Evolutionary conservation across 1,140 invertebrate genomes (phyloP), one percentile per base, ranked within the genome.

Genomic region (Psilanteris sp.): DNA sequence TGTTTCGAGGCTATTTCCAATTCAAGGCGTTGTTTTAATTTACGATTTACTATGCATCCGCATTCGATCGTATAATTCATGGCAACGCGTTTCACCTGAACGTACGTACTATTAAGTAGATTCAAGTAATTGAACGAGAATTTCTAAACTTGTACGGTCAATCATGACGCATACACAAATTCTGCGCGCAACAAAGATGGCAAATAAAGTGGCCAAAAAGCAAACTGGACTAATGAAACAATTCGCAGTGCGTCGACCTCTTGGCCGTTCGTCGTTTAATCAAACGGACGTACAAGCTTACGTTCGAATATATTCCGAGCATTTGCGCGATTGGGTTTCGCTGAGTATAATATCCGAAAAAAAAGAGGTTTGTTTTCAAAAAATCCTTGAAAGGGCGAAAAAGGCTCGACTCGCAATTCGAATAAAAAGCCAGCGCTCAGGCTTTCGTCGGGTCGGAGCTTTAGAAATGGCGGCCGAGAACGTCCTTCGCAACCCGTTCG

Each of bases 61-160:
- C 39, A 11, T 24, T 41, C 59, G 18, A 50, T 48, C 26, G 59
- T 3, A 18, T 66, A 66, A 66, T 66, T 66, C 27, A 54, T 43
- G n/a, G n/a, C n/a, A n/a, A n/a, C 13, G 61, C 44, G 32, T 41
- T 6, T 3, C n/a, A n/a, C n/a, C n/a, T n/a, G n/a, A n/a, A n/a
- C n/a, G n/a, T n/a, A n/a, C n/a, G n/a, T n/a, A n/a, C n/a, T n/a
- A n/a, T n/a, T n/a, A n/a, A n/a, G n/a, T n/a, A n/a, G n/a, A 27
- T 37, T 29, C 13, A 16, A 18, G 29, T 52, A 52, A 52, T 52
- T 27, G 48, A 64, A 52, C 34, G 46, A n/a, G n/a, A 52, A 64
- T 50, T 64, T 64, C 44, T 64, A 32, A 48, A 50, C 39, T 50
- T 26, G 15, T 26, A 31, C 48, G 41, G 26, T 61, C 55, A 31